Evolutionary conservation across 2,888 invertebrate genomes (phyloP).

Genomic region (Idaea dimidiata): DNA sequence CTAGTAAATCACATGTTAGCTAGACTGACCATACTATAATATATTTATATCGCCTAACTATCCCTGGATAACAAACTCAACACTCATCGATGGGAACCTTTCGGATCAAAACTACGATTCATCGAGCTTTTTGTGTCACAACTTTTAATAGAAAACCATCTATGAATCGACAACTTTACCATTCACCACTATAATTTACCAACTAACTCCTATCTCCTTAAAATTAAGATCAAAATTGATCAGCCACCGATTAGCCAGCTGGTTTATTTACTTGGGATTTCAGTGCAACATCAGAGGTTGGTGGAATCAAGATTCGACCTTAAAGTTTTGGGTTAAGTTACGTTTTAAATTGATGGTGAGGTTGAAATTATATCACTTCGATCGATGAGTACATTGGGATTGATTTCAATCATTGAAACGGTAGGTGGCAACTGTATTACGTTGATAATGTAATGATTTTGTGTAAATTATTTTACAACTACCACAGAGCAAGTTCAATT

Average conservation of each 20-base stretch:
- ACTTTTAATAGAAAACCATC: slow-evolving; percentile 60
- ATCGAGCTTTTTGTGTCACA: slow-evolving; percentile 56
- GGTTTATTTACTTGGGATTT: background rate
- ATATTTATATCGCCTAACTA: background rate
- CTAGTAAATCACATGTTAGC: too few relatives aligned
- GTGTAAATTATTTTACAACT: background rate
- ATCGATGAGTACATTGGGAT: slow-evolving; percentile 66
- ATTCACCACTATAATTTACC: background rate
- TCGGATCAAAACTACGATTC: slow-evolving; percentile 54
- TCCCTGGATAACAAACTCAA: slow-evolving; percentile 18
- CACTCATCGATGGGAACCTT: slow-evolving; percentile 65
- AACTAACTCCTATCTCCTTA: background rate
- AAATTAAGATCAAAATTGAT: background rate
- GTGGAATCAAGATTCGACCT: slow-evolving; percentile 13
- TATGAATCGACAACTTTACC: slow-evolving; percentile 40
- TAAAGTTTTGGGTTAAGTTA: background rate
- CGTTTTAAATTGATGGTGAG: slow-evolving; percentile 10
- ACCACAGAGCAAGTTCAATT: background rate
- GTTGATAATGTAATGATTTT: slow-evolving; percentile 27
- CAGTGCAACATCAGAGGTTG: background rate
- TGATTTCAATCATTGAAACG: slow-evolving; percentile 71
- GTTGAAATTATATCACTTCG: slow-evolving; percentile 35
- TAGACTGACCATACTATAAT: too few relatives aligned
- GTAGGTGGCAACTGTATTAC: slow-evolving; percentile 75
- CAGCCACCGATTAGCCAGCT: background rate